Percentiles rank a stretch among this genome's conserved stretches.
Evolutionary conservation across 2,888 invertebrate genomes (phyloP).

Genomic region (Rhopalosiphum nymphaeae): DNA sequence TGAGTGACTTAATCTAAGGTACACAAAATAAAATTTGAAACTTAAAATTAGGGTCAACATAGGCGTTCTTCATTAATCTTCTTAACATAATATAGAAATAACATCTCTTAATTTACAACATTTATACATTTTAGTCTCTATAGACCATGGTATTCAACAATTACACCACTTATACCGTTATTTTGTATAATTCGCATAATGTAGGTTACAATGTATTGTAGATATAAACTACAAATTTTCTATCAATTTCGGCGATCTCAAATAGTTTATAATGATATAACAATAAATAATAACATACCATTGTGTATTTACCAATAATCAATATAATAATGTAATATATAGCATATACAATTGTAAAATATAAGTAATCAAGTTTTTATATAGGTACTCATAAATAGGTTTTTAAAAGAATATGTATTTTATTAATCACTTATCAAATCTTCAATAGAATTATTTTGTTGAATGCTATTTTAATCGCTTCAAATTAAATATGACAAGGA

Average conservation of each 20-base stretch:
- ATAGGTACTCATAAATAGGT: not conserved
- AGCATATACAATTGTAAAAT: not conserved
- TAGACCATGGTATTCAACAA: not conserved
- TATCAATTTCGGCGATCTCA: not conserved
- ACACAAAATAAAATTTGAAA: no score
- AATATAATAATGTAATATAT: not conserved
- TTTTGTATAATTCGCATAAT: not conserved
- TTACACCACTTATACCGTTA: not conserved
- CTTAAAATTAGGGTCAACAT: no score
- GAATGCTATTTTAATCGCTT: not conserved
- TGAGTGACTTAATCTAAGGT: no score
- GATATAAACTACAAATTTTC: not conserved
- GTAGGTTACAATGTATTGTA: not conserved
- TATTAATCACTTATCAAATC: not conserved
- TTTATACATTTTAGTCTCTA: not conserved
- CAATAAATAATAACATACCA: not conserved
- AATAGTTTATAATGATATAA: slow-evolving; percentile 1
- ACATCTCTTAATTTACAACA: not conserved
- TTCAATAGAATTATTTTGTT: not conserved
- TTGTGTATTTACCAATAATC: not conserved
- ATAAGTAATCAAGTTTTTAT: not conserved
- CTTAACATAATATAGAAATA: not conserved
- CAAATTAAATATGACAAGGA: not conserved
- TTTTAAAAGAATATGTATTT: not conserved
- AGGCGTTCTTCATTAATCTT: no score